Evolutionary conservation across 2,113 vertebrate species (phyloP), one percentile per base, ranked within the genome.

Genomic region (Pollachius pollachius): DNA sequence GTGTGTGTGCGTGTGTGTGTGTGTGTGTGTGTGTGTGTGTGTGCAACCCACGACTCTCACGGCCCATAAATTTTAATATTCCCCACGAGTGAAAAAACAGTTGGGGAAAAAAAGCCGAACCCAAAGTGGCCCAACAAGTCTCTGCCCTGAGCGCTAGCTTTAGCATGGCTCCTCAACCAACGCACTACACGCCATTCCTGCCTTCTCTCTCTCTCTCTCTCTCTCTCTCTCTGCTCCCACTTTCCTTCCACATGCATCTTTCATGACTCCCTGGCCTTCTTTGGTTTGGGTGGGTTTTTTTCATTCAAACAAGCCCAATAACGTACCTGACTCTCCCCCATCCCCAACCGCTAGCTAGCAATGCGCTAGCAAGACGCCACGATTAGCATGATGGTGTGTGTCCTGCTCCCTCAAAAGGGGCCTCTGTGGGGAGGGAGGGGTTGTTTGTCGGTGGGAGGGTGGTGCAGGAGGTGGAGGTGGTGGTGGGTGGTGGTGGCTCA

Each of bases 11-110:
- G 34, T 37, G 34, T 37, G 34, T 37, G 34, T 37, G 34, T 37
- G 34, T n/a, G 78, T 62, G 30, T 81, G 74, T 87, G 81, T 84
- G 80, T 72, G 67, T 74, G 72, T 77, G 69, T 75, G 68, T 70
- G 74, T 64, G 68, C 67, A 74, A 64, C 78, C 80, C 58, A 3
- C 58, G 9, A 74, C 69, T 80, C 81, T 86, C 75, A 75, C 67
- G 80, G 69, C 78, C 74, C 83, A 86, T 86, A 68, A 82, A 83
- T 87, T 87, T 86, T 89, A 84, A 87, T 88, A 86, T 80, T 89
- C 82, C 85, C 76, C 85, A 71, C 69, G 84, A 89, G 87, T 75
- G 77, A 74, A 69, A 81, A 21, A 30, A n/a, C 18, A 60, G n/a
- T n/a, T n/a, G n/a, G n/a, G n/a, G n/a, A 80, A 87, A 75, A 79